Base-by-base conservation (phyloP, 2,888 invertebrate species). In the Clanis bilineata region DNA sequence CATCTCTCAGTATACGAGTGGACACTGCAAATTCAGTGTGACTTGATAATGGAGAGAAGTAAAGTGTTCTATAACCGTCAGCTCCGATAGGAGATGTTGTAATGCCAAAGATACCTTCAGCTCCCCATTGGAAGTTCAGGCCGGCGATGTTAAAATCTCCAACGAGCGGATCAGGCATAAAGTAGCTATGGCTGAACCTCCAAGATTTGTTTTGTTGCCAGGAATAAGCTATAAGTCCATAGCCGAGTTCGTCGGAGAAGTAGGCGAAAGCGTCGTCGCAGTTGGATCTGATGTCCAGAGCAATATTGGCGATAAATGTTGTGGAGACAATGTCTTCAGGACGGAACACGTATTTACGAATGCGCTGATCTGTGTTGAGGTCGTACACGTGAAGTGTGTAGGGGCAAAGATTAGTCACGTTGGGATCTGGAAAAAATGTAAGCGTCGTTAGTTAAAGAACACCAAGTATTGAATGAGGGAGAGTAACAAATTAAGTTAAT, bases 221-320 rank as follows among this genome's bases (percentile, higher is more conserved):
- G 0, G 96, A 96, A 80, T 97, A 97, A 1, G 94, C 94, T 59
- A 97, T 95, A 22, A 97, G 88, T 0, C 97, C 97, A 72, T 96
- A 97, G 57, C 96, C 96, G 22, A 97, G 89, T 78, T 97, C 97
- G 77, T 97, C 97, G 0, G 96, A 95, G 85, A 96, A 94, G 80
- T 97, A 97, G 0, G 96, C 96, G 76, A 93, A 96, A 0, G 95
- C 94, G 75, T 96, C 96, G 2, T 96, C 95, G 75, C 96, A 97
- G 45, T 90, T 93, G 70, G 93, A 92, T 32, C 96, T 96, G 66
- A 96, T 92, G 74, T 97, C 97, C 1, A 97, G 93, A n/a, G 95
- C 96, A 61, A 96, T 96, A 76, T 96, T 97, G n/a, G 97, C 97
- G 64, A 97, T 96, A 81, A 97, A 97, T 0, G 96, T 96, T 44